phyloP scores from a whole-genome alignment of 2,113 vertebrate species.

The Neofelis nebulosa region DNA sequence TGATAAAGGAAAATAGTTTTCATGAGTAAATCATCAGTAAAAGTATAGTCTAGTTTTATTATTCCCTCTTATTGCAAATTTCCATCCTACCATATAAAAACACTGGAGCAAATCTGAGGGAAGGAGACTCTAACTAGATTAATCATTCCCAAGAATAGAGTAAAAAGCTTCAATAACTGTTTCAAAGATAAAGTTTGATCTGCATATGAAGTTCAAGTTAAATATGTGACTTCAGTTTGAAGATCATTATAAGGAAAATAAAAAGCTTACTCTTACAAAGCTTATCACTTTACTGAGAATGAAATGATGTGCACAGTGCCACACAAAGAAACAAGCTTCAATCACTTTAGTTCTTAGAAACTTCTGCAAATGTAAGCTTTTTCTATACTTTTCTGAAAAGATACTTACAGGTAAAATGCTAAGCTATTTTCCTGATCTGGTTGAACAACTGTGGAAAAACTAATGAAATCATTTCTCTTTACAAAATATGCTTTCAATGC shows the following conservation, averaged over 20 bases:
- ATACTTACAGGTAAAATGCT: slow-evolving; percentile 33
- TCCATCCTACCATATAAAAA: not conserved
- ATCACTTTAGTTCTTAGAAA: slow-evolving; percentile 52
- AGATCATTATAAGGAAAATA: slow-evolving; percentile 23
- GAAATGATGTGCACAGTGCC: slow-evolving; percentile 17
- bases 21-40: not conserved
- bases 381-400: not conserved
- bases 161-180: not conserved
- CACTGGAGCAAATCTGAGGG: not conserved
- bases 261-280: slow-evolving; percentile 37
- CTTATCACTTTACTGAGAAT: slow-evolving; percentile 56
- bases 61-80: not conserved
- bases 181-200: slow-evolving; percentile 56
- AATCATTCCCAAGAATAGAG: slow-evolving; percentile 23
- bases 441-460: slow-evolving; percentile 42
- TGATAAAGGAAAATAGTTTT: slow-evolving; percentile 13
- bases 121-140: not conserved
- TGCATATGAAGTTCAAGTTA: slow-evolving; percentile 35
- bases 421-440: slow-evolving; percentile 12
- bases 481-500: slow-evolving; percentile 42
- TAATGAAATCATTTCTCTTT: slow-evolving; percentile 56
- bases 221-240: slow-evolving; percentile 45
- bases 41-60: not conserved
- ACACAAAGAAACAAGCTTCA: slow-evolving; percentile 23
- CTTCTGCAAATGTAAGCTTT: slow-evolving; percentile 51